Base-by-base conservation (phyloP, 2,113 vertebrate genomes). In the Geococcyx californianus region DNA sequence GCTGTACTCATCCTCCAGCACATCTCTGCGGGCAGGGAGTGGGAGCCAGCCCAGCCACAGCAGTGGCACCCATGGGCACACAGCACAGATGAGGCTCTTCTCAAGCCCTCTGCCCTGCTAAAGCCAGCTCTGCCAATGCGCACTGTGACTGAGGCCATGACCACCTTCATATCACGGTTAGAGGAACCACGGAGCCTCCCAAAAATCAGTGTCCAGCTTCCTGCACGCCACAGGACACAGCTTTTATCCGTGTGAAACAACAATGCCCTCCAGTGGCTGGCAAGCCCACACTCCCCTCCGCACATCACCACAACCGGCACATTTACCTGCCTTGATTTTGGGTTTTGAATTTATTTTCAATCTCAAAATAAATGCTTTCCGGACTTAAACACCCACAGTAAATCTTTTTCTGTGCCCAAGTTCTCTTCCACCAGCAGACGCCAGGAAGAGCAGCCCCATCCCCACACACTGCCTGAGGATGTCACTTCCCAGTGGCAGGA, bases 181-280 rank as follows among this genome's bases (percentile, higher is more conserved):
- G 40, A n/a, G 47, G 34, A 40, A 12, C 25, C 21, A 2, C 40
- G 2, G 23, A 10, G 44, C 1, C 31, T 52, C 66, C 54, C 4
- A 1, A 54, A 58, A 21, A 12, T 0, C 1, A n/a, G 18, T 36
- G 38, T 24, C 28, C 64, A 31, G 47, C 7, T 13, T 33, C 52
- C 63, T 5, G 76, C 31, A 2, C 76, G 58, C 58, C 49, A 9
- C 75, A 18, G 69, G 10, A 24, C 55, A 2, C 66, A 28, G 54
- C 36, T 21, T 31, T 2, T 11, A 17, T 54, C 58, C 45, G 1
- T 19, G 63, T 80, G 90, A 75, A 51, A 26, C 93, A 60, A 87
- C 29, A 20, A 24, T 75, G 96, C 86, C 93, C 83, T 84, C 94
- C 93, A 74, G 93, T 25, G 90, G 83, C 76, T 45, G 77, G 44